These are phyloP conservation scores for Lonchura striata DNA, from an alignment of 2,113 vertebrate genomes.

Conservation along the genomic window DNA sequence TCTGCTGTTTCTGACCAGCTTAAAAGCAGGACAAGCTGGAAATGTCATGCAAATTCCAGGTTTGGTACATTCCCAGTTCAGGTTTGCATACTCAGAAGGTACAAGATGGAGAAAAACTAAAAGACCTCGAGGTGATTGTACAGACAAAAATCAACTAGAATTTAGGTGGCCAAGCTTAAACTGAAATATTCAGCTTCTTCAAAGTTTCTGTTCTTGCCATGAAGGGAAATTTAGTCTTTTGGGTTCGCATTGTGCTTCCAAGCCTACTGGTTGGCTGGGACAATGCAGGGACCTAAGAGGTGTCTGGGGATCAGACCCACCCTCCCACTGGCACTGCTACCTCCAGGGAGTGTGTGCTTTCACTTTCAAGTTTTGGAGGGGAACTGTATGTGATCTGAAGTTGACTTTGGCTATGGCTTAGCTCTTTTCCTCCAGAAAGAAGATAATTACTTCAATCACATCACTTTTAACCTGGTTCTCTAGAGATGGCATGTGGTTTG, in stretches of 20 bases:
- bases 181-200: neutral
- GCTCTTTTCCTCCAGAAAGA: neutral
- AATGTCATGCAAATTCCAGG: neutral
- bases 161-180: neutral
- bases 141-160: neutral
- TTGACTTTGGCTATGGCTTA: neutral
- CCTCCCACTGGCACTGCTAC: neutral
- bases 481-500: neutral
- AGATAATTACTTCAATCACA: neutral
- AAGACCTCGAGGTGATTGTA: neutral
- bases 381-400: neutral
- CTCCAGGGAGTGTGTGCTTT: neutral
- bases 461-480: neutral
- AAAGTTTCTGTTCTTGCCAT: neutral
- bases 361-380: neutral
- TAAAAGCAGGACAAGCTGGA: slow-evolving; percentile 1
- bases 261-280: neutral
- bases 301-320: neutral
- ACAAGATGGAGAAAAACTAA: neutral
- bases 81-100: neutral
- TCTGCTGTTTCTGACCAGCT: neutral
- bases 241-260: neutral
- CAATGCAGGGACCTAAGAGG: neutral
- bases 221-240: neutral
- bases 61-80: neutral